Evolutionary conservation across 2,113 vertebrate genomes (phyloP), one percentile per base, ranked within the genome.

Genomic region (Odocoileus hemionus): DNA sequence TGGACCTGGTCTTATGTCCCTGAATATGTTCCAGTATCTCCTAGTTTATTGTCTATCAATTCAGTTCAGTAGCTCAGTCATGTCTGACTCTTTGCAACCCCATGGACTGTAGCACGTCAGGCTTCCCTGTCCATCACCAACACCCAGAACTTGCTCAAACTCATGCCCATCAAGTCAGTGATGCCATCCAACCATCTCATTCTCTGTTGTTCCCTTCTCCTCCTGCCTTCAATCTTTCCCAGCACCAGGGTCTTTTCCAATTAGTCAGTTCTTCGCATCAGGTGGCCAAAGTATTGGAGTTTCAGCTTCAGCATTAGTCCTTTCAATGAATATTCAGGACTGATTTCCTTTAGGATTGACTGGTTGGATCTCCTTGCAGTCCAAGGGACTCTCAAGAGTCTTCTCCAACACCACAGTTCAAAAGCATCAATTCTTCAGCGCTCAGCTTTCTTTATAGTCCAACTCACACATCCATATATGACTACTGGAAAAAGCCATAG

Each of bases 171-270:
- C 33, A 67, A 67, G 64, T 67, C 64, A 67, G 17, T 36, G 64
- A 67, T 67, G 64, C 64, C 64, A 67, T 36, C 64, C 64, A 67
- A 5, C 64, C 33, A 67, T 67, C n/a, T 67, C 33, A 36, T 67
- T 9, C 17, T 11, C 17, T 36, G 33, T 67, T 0, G 0, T 36
- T 4, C 64, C 8, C 33, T 67, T 36, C 17, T 36, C 64, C 64
- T 36, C 33, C 17, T 0, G 0, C 17, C 17, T 21, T 21, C 33
- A 67, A 19, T 67, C 64, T 10, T 10, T 36, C 17, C 64, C 64
- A 67, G 33, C 64, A 67, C 10, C 33, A 67, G 64, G 2, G 33
- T 67, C 64, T 67, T 67, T 5, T 64, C 61, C 30, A 17, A 4
- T 67, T 8, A 67, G 17, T 67, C 33, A 67, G 17, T 36, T 67